These are phyloP conservation scores for Platichthys flesus DNA, from an alignment of 2,113 vertebrate species.

Conservation along the genomic window DNA sequence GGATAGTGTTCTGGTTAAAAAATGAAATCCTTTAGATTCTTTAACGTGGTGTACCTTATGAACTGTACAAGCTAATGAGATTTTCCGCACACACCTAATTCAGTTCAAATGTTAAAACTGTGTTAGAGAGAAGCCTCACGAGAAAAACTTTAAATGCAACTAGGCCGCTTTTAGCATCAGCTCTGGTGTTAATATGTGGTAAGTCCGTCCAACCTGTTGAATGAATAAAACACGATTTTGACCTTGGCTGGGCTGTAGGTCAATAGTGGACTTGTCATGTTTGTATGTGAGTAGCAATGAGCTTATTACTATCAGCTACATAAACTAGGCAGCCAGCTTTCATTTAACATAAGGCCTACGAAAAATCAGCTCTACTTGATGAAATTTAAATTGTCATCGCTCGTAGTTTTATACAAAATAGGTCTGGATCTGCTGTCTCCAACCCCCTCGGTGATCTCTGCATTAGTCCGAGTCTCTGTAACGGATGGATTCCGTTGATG, in stretches of 20 bases:
- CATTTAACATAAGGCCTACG: conserved; percentile 17
- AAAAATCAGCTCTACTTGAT: conserved; percentile 42
- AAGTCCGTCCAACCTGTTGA: conserved; percentile 1
- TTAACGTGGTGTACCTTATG: conserved; percentile 8
- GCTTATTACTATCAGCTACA: conserved; percentile 54
- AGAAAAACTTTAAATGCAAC: conserved; percentile 16
- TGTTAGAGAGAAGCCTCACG: not conserved
- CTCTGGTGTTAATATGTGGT: conserved; percentile 13
- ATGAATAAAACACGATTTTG: not conserved
- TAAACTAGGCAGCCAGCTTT: conserved; percentile 33
- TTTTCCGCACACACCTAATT: not conserved
- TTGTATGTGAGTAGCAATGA: conserved; percentile 21
- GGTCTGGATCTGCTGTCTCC: conserved; percentile 7
- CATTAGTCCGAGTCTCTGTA: conserved; percentile 44
- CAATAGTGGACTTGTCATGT: conserved; percentile 6
- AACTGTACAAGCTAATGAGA: not conserved
- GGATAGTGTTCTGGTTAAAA: conserved; percentile 40
- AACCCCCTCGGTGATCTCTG: conserved; percentile 3
- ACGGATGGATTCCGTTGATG: not conserved
- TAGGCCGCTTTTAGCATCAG: conserved; percentile 29
- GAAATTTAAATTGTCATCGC: conserved; percentile 66
- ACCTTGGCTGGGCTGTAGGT: conserved; percentile 3
- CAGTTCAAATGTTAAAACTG: not conserved
- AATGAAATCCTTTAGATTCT: not conserved
- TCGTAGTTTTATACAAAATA: conserved; percentile 61